Evolutionary conservation across 1,140 invertebrate genomes (phyloP), one percentile per base, ranked within the genome.

Genomic region (Chrysopa pallens): DNA sequence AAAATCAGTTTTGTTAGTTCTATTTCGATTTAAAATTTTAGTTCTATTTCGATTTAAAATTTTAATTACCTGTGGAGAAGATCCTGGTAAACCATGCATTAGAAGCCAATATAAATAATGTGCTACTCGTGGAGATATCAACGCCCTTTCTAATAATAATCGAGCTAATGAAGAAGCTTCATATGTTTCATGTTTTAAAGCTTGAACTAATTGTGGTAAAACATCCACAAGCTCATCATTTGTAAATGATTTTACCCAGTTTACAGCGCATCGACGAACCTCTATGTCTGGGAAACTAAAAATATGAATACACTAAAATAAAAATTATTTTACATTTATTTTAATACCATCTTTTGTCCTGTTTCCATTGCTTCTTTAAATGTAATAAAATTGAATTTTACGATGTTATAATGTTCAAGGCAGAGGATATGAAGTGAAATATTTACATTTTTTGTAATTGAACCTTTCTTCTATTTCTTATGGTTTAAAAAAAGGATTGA

Each of bases 101-200:
- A 94, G 55, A 15, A 91, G 63, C 94, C 94, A 98, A 62, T 95
- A 98, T 48, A 98, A 68, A 51, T 86, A 76, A 66, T 98, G 93
- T 3, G 92, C 87, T 43, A 97, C 82, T 45, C 89, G 70, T 0
- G 91, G 83, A 35, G 86, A 91, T 15, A 77, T 71, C 44, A 95
- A 66, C 2, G 90, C 78, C 49, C 87, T 73, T 50, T 88, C 78
- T 6, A 97, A 62, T 29, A 97, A 64, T 52, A 96, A 80, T 51
- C 71, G 69, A 1, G 87, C 78, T 31, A 95, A 63, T 0, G 84
- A 73, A 29, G 87, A 93, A 37, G 82, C 76, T 55, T 95, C 86
- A 53, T 90, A 93, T 0, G 85, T 87, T 60, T 97, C 93, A 58
- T 90, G 89, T 47, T 93, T 88, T 15, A 97, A 63, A 0, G 89